Evolutionary conservation across 1,140 invertebrate species (phyloP).

Genomic region (Drosophila malerkotliana): DNA sequence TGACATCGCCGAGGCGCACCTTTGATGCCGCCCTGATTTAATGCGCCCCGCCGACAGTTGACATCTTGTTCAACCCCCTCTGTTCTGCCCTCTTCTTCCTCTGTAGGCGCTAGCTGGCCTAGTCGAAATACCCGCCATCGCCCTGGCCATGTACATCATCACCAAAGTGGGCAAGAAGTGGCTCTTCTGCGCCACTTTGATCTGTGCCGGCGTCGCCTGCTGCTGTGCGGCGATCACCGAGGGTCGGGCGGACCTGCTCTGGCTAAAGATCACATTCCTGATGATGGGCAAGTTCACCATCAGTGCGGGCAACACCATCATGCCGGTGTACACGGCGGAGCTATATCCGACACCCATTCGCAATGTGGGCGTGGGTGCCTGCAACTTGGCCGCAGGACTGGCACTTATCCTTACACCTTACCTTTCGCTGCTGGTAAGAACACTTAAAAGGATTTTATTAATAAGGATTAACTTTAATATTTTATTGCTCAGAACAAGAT

Average conservation of each 20-base stretch:
- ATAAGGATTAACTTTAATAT: background rate
- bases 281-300: constrained; percentile 89
- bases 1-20: constrained; percentile 62
- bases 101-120: constrained; percentile 86
- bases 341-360: constrained; percentile 89
- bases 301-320: constrained; percentile 88
- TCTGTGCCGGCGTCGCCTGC: constrained; percentile 88
- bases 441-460: constrained; percentile 4
- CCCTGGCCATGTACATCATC: constrained; percentile 88
- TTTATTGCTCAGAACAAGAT: constrained; percentile 78
- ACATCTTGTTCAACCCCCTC: constrained; percentile 33
- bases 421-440: constrained; percentile 88
- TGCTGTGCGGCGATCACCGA: constrained; percentile 86
- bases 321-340: constrained; percentile 90
- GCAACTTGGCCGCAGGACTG: constrained; percentile 88
- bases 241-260: constrained; percentile 84
- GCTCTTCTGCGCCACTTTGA: constrained; percentile 87
- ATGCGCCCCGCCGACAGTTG: constrained; percentile 56
- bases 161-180: constrained; percentile 88
- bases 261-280: constrained; percentile 87
- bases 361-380: constrained; percentile 89
- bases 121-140: constrained; percentile 90
- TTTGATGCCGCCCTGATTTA: constrained; percentile 73
- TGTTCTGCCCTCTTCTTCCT: background rate
- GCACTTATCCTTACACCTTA: constrained; percentile 90